A percentile compares a stretch with the other conserved stretches of the same genome.
phyloP scores from a whole-genome alignment of 2,113 vertebrate genomes.

The Anolis sagrei region DNA sequence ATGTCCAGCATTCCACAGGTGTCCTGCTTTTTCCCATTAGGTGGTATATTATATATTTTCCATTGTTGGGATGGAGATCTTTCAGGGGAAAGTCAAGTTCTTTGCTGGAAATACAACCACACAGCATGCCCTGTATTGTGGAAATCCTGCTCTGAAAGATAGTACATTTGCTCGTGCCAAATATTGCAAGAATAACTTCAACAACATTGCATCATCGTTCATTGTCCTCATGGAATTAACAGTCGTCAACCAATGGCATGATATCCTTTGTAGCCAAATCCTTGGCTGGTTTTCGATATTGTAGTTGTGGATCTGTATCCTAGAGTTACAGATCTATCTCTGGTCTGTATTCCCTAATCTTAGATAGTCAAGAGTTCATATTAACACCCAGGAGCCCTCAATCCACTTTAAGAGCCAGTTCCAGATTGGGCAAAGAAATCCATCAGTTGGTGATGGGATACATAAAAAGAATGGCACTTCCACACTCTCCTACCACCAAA shows the following conservation, averaged over 20 bases:
- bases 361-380: too few relatives aligned
- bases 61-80: constrained; percentile 92
- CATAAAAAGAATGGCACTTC: too few relatives aligned
- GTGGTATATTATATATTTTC: constrained; percentile 94
- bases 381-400: too few relatives aligned
- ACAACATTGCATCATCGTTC: constrained; percentile 83
- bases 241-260: constrained; percentile 95
- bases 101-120: constrained; percentile 57
- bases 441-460: too few relatives aligned
- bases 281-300: background rate
- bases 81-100: constrained; percentile 85
- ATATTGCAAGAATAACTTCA: constrained; percentile 98
- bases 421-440: too few relatives aligned
- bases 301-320: too few relatives aligned
- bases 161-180: constrained; percentile 81
- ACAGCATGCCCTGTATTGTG: constrained; percentile 77
- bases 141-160: constrained; percentile 81
- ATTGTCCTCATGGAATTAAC: constrained; percentile 91
- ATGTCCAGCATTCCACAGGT: background rate
- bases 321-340: too few relatives aligned
- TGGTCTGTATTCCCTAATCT: too few relatives aligned
- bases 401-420: too few relatives aligned
- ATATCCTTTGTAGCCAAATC: constrained; percentile 86
- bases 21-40: constrained; percentile 61
- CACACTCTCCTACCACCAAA: too few relatives aligned